A percentile compares a stretch with the other conserved stretches of the same genome.
These are phyloP conservation scores for Dasyprocta punctata DNA, from an alignment of 2,113 vertebrate species.

Conservation along the genomic window DNA sequence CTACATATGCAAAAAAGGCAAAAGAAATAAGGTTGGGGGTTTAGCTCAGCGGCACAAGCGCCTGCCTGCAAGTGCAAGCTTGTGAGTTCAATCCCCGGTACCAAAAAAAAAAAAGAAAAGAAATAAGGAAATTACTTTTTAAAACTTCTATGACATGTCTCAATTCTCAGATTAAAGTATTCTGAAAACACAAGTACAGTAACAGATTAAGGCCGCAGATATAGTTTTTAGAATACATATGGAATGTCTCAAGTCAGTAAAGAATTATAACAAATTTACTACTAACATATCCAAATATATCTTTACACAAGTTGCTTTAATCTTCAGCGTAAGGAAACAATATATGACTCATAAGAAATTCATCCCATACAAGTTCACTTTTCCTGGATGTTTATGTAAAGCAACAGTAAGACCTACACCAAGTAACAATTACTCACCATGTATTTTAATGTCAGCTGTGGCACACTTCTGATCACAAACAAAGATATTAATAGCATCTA, in stretches of 20 bases:
- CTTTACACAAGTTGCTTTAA: not conserved
- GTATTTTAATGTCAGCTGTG: constrained; percentile 95
- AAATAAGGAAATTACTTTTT: not conserved
- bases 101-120: too few species aligned
- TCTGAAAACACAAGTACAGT: constrained; percentile 38
- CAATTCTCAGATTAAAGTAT: constrained; percentile 18
- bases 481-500: constrained; percentile 92
- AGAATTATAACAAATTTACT: constrained; percentile 11
- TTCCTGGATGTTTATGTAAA: not conserved
- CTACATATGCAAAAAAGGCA: not conserved
- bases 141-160: not conserved
- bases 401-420: not conserved
- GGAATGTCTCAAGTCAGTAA: not conserved
- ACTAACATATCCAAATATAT: constrained; percentile 21
- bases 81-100: too few species aligned
- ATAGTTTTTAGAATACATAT: not conserved
- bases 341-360: not conserved
- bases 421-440: constrained; percentile 86
- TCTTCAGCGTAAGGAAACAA: not conserved
- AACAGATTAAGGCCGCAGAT: not conserved
- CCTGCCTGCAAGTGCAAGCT: too few species aligned
- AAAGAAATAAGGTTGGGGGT: not conserved
- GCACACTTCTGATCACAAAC: constrained; percentile 91
- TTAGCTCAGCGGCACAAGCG: too few species aligned
- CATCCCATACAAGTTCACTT: not conserved